Evolutionary conservation across 2,888 invertebrate genomes (phyloP).

Genomic region (Teleogryllus oceanicus): DNA sequence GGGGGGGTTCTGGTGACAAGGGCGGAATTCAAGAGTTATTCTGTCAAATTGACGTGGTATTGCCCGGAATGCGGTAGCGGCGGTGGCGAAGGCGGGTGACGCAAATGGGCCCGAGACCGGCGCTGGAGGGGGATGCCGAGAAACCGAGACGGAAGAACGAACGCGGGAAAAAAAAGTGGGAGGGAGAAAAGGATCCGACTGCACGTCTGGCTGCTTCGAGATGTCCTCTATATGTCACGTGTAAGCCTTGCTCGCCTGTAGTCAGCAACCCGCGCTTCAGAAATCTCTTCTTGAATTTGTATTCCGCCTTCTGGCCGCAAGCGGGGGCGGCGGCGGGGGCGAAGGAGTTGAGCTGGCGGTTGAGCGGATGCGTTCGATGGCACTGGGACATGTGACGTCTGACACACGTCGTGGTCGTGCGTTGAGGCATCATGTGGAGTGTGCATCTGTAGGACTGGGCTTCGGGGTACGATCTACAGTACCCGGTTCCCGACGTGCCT

Average conservation of each 20-base stretch:
- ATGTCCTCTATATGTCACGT: conserved; percentile 9
- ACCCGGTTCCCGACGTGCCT: no score
- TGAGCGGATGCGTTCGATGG: no score
- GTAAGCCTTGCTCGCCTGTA: background rate
- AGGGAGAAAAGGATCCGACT: background rate
- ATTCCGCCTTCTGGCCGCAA: background rate
- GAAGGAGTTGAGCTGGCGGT: background rate
- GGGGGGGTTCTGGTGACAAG: background rate
- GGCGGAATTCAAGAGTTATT: background rate
- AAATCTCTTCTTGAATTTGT: background rate
- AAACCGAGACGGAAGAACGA: no score
- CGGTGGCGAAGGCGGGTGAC: background rate
- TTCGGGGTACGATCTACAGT: no score
- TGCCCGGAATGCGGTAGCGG: background rate
- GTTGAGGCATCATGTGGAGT: no score
- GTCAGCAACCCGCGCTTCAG: background rate
- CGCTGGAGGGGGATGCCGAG: background rate
- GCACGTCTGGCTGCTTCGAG: conserved; percentile 18
- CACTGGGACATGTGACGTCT: no score
- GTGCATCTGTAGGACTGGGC: no score
- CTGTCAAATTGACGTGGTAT: background rate
- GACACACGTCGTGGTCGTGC: no score
- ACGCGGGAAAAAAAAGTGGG: no score
- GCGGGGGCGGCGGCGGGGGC: background rate
- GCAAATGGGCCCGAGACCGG: background rate